Conservation (phyloP, 92 coral and sea anemone species). For the Epizoanthus rinbou region DNA sequence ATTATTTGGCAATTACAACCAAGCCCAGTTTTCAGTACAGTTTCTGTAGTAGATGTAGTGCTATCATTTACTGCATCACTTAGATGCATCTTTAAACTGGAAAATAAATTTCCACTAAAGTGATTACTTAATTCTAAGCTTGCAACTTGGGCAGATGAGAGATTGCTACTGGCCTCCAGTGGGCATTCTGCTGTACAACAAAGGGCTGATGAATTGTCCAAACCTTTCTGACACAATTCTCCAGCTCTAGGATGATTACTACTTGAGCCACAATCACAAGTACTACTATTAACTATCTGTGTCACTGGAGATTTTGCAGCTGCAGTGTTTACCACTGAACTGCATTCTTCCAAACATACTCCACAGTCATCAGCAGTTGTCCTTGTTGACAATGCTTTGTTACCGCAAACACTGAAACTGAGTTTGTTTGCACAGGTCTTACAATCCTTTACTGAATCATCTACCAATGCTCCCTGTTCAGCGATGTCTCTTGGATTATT, state of each 20-base stretch:
- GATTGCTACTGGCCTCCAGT: background rate
- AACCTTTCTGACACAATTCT: background rate
- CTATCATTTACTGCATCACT: background rate
- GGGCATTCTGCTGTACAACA: background rate
- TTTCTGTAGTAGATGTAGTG: background rate
- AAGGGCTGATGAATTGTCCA: background rate
- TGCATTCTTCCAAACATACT: background rate
- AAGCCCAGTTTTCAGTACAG: background rate
- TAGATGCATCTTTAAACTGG: background rate
- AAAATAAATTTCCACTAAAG: too few species aligned
- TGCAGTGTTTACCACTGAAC: background rate
- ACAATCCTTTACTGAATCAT: background rate
- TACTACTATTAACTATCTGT: background rate
- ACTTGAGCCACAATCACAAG: background rate
- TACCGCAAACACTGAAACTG: too few species aligned
- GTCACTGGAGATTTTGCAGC: background rate
- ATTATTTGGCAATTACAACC: background rate
- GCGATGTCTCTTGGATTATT: constrained; percentile 48
- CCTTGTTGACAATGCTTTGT: background rate
- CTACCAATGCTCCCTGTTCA: background rate
- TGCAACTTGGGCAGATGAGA: background rate
- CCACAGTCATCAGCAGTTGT: background rate
- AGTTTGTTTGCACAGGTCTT: background rate
- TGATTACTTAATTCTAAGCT: background rate
- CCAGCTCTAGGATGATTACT: background rate